Evolutionary conservation across 2,888 invertebrate genomes (phyloP), one percentile per base, ranked within the genome.

Genomic region (Habroteleia sp.): DNA sequence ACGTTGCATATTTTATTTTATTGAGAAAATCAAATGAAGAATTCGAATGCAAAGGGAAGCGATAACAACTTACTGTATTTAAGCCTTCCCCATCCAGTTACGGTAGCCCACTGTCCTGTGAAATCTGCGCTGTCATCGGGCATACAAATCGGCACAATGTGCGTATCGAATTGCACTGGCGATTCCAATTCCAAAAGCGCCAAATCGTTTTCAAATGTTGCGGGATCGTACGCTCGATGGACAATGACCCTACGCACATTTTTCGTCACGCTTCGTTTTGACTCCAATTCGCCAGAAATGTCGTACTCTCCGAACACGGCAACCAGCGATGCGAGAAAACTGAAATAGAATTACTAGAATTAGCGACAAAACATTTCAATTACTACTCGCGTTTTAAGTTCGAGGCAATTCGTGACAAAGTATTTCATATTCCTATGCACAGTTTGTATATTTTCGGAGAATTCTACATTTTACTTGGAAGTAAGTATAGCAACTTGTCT

Each of bases 111-210:
- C 65, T 94, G 91, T 0, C 96, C 96, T 0, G 95, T 95, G 88
- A 94, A 96, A 84, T 96, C 96, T 0, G 93, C 92, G 0, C 86
- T 84, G 52, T 94, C 93, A 35, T 94, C 93, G 0, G 96, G 97
- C 92, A 97, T 93, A 89, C 97, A 97, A 87, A 97, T 96, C 14
- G 97, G 97, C 29, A 97, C 96, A 77, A 97, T 96, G 88, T 97
- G 96, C 14, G 93, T 92, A 84, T 96, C 96, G 84, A 94, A 96
- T 76, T 93, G 92, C 4, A 97, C 92, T 0, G 96, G 93, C 3
- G 93, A 91, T 74, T 97, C 97, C 76, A 97, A 87, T 85, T 97
- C 97, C 44, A 97, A 87, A 14, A 97, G 88, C 0, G 97, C 97
- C 80, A 97, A 90, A 87, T 97, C 97, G 83, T 97, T 97, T 85